Evolutionary conservation across 2,113 vertebrate species (phyloP).

Genomic region (Passer montanus): DNA sequence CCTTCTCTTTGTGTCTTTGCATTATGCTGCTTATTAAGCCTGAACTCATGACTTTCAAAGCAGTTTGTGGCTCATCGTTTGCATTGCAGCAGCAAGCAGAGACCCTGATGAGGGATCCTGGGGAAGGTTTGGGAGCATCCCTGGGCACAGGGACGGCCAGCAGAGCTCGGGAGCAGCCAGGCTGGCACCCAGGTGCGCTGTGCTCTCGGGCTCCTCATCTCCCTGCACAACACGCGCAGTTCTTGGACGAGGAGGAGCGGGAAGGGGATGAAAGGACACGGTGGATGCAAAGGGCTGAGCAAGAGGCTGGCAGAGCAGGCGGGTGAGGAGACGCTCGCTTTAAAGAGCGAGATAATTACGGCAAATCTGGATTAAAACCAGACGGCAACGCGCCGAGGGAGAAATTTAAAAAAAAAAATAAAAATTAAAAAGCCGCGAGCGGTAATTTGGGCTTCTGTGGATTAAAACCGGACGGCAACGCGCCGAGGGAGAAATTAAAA

Average conservation of each 20-base stretch:
- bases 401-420: too few species aligned
- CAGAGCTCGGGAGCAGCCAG: neutral
- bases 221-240: accelerated
- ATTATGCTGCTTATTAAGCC: neutral
- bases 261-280: neutral
- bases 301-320: neutral
- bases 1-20: neutral
- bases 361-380: neutral
- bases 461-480: neutral
- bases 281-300: neutral
- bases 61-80: neutral
- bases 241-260: neutral
- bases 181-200: neutral
- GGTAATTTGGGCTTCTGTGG: neutral
- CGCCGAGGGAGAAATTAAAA: too few species aligned
- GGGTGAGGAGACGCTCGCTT: neutral
- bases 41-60: neutral
- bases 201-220: neutral
- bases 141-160: neutral
- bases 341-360: neutral
- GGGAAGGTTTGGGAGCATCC: neutral
- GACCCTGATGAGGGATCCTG: neutral
- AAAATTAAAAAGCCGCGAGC: neutral
- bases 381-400: neutral
- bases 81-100: neutral